These are phyloP conservation scores for Timema podura DNA, from an alignment of 2,888 invertebrate genomes.

Conservation along the genomic window DNA sequence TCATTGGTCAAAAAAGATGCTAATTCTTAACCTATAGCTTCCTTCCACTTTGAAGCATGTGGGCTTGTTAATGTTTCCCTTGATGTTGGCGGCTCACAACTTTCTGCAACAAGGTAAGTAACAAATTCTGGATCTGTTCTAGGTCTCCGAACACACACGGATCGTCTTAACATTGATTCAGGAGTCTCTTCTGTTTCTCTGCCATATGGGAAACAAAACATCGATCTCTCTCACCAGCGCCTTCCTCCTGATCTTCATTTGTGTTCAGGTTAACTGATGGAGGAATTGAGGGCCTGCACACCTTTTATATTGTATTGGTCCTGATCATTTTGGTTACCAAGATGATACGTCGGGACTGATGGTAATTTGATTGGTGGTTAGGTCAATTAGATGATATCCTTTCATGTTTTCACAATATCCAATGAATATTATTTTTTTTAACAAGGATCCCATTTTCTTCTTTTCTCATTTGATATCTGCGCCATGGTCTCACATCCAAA, in stretches of 20 bases:
- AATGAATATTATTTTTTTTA: neutral
- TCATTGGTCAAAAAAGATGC: too few species aligned
- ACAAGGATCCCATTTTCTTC: neutral
- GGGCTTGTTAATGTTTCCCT: too few species aligned
- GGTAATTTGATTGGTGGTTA: neutral
- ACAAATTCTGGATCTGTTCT: slow-evolving; percentile 6
- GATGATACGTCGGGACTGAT: neutral
- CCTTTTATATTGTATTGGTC: too few species aligned
- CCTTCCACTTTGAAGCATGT: too few species aligned
- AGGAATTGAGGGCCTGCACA: neutral
- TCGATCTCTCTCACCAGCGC: neutral
- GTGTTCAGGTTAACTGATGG: neutral
- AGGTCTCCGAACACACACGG: neutral
- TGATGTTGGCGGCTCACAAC: too few species aligned
- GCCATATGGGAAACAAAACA: neutral
- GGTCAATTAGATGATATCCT: neutral
- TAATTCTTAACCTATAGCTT: too few species aligned
- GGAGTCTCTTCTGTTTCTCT: neutral
- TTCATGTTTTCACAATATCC: neutral
- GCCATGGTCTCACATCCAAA: slow-evolving; percentile 5
- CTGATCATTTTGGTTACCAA: neutral
- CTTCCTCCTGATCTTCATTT: neutral
- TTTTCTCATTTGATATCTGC: neutral
- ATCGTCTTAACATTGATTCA: neutral
- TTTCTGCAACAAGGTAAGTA: too few species aligned